Base-by-base conservation (phyloP, 53 echinoderm and acorn worm genomes). In the Zoroaster sp. region DNA sequence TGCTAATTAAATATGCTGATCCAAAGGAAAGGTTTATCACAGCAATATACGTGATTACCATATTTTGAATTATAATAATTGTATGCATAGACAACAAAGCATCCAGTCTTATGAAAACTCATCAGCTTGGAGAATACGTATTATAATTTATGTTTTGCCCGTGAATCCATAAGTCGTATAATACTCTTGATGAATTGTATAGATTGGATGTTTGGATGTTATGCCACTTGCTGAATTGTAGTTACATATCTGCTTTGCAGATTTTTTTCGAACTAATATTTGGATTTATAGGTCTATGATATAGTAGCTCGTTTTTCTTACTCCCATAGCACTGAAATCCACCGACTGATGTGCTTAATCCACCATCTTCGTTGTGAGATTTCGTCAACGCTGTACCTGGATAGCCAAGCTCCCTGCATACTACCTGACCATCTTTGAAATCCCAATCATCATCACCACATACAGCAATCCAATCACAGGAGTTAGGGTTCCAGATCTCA, bases 321-420 rank as follows among this genome's bases (percentile, higher is more conserved):
- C 77, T 32, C 47, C 77, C 77, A 34, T 45, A 2, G 31, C 77
- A 76, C 14, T 33, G 13, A 34, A 76, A 76, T 42, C 77, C 77
- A 35, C 35, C 49, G 1, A 51, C 18, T 17, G 51, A 49, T 14
- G 33, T 75, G 31, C 13, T 32, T 49, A 30, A 15, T 3, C 32
- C 18, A 12, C 53, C 51, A 15, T 49, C 32, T 3, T 17, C 77
- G 46, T 32, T 15, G 45, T 31, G 14, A 9, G 77, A 34, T 35
- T 13, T 10, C 28, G 9, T 35, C 35, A 15, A 15, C 49, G 34
- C 37, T 30, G 52, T 18, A 0, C 51, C 77, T 7, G 77, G 77
- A 18, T 49, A 76, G 4, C 77, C 77, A 2, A 76, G 77, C 77
- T 76, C 77, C 49, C 32, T 31, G 53, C 77, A 76, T 20, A 76